Percentiles rank a stretch among this genome's conserved stretches.
Evolutionary conservation across 2,797 vertebrate genomes (phyloP).

Genomic region (Emys orbicularis): DNA sequence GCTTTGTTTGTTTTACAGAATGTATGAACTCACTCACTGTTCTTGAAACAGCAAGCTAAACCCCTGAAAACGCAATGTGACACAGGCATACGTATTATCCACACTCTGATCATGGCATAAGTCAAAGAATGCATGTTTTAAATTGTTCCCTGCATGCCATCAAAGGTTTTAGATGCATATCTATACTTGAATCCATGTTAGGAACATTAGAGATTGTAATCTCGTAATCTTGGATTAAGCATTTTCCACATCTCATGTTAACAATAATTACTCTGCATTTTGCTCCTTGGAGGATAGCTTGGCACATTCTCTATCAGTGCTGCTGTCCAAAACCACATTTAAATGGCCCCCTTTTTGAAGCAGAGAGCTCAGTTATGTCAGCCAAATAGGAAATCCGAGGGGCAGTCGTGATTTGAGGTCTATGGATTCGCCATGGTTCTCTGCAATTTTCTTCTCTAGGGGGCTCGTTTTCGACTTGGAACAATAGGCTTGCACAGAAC

Average conservation of each 20-base stretch:
- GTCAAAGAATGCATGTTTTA: neutral
- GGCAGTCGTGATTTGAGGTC: neutral
- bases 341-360: neutral
- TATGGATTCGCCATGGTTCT: neutral
- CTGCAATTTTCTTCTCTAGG: neutral
- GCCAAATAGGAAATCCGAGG: neutral
- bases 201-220: constrained; percentile 34
- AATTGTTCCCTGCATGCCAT: neutral
- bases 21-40: neutral
- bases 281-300: neutral
- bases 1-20: neutral
- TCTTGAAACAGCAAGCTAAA: neutral
- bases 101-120: neutral
- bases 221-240: constrained; percentile 58
- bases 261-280: neutral
- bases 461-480: neutral
- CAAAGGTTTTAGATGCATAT: neutral
- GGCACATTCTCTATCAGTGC: neutral
- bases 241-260: neutral
- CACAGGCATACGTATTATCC: neutral
- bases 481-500: neutral
- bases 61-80: neutral
- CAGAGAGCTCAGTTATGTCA: neutral
- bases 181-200: neutral
- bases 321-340: neutral